A percentile compares a stretch with the other conserved stretches of the same genome.
Conservation (phyloP, 2,797 vertebrate genomes). For the Diplodus puntazzo region DNA sequence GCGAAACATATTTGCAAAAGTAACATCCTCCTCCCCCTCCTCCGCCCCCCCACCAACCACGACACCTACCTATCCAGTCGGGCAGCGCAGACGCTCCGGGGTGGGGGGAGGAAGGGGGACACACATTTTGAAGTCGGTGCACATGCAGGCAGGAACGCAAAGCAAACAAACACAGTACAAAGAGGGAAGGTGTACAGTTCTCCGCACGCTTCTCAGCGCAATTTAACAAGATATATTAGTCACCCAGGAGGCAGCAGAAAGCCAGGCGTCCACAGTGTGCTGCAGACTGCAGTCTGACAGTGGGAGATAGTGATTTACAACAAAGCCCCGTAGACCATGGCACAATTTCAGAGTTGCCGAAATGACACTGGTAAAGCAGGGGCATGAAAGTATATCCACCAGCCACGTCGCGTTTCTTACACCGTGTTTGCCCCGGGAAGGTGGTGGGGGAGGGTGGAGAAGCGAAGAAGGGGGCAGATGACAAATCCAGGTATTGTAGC, state of each 20-base stretch:
- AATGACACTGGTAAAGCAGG: conserved; percentile 73
- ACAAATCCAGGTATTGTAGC: conserved; percentile 49
- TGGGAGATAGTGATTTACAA: conserved; percentile 80
- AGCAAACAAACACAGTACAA: conserved; percentile 65
- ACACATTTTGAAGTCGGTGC: conserved; percentile 30
- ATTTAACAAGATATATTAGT: conserved; percentile 83
- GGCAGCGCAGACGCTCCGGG: background rate
- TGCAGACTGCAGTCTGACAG: conserved; percentile 75
- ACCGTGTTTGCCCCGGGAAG: conserved; percentile 53
- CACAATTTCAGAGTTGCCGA: conserved; percentile 73
- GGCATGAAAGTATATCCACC: conserved; percentile 71
- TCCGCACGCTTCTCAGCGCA: conserved; percentile 75
- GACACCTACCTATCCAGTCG: conserved; percentile 43
- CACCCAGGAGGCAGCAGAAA: conserved; percentile 74
- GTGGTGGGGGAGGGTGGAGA: background rate
- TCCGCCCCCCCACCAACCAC: no score
- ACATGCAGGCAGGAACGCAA: conserved; percentile 28
- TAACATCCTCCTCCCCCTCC: conserved; percentile 8
- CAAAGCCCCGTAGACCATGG: conserved; percentile 78
- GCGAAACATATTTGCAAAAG: conserved; percentile 54
- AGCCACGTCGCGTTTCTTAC: conserved; percentile 68
- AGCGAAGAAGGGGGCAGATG: conserved; percentile 11
- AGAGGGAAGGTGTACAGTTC: conserved; percentile 71
- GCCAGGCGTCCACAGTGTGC: conserved; percentile 63
- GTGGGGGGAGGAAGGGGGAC: background rate